phyloP scores from a whole-genome alignment of 2,113 vertebrate species.

The Diadophis punctatus region DNA sequence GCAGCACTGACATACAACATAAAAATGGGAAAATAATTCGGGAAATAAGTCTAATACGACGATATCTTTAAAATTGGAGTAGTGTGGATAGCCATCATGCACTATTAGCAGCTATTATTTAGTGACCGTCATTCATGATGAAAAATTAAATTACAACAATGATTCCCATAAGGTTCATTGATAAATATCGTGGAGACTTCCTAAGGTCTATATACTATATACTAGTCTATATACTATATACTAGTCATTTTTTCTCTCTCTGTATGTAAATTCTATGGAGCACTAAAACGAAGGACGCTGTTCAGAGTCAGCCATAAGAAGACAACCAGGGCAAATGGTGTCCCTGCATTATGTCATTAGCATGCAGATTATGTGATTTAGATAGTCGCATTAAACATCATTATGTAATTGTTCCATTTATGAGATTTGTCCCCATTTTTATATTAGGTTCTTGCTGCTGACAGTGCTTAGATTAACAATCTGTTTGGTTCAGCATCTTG shows the following conservation, averaged over 20 bases:
- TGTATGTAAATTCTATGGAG: neutral
- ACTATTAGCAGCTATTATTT: neutral
- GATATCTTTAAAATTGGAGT: neutral
- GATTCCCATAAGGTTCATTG: neutral
- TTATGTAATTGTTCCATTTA: neutral
- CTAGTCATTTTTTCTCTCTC: neutral
- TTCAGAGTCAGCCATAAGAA: neutral
- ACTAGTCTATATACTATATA: no score
- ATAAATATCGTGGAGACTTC: neutral
- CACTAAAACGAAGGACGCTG: neutral
- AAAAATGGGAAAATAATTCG: neutral
- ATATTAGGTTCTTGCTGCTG: neutral
- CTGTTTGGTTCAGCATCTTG: neutral
- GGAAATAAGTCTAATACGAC: neutral
- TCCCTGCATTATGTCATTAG: neutral
- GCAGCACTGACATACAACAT: neutral
- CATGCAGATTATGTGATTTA: neutral
- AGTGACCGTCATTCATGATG: neutral
- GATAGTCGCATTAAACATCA: neutral
- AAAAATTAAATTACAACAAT: neutral
- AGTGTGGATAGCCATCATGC: neutral
- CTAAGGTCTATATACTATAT: neutral
- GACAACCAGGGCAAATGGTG: neutral
- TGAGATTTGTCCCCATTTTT: neutral
- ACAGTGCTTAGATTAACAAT: neutral